Conservation (phyloP, 2,888 invertebrate species). For the Himalopsyche kuldschensis region DNA sequence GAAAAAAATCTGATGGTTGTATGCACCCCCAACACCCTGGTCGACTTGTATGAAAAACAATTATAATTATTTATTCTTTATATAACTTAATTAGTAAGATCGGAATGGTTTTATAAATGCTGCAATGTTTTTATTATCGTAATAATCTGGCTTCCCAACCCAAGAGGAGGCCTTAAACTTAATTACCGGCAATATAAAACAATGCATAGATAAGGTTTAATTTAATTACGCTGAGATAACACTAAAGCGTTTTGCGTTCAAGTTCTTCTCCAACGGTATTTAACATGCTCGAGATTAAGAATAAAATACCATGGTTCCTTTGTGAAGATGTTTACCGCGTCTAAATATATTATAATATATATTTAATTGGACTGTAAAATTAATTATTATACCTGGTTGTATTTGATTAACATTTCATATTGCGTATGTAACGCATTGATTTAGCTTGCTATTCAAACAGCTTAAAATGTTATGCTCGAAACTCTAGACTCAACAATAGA, state of each 20-base stretch:
- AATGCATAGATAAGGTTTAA: background rate
- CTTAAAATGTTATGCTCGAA: too few species aligned
- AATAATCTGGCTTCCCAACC: background rate
- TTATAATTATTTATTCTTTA: too few species aligned
- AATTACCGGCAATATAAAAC: slow-evolving; percentile 1
- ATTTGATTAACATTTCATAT: too few species aligned
- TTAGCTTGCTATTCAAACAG: too few species aligned
- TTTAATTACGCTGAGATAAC: background rate
- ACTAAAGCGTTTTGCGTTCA: background rate
- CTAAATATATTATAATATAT: background rate
- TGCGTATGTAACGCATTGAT: too few species aligned
- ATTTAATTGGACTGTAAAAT: background rate
- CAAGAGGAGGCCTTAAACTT: background rate
- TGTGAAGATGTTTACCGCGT: background rate
- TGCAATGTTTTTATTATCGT: background rate
- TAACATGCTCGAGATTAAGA: background rate
- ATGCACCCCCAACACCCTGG: too few species aligned
- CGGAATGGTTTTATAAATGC: background rate
- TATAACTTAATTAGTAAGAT: background rate
- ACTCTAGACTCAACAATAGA: too few species aligned
- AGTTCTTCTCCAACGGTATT: background rate
- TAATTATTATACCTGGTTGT: background rate
- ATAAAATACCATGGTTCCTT: background rate
- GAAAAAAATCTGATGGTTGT: too few species aligned
- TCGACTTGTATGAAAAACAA: too few species aligned